Conservation (phyloP, 2,113 vertebrate genomes). For the Suricata suricatta region DNA sequence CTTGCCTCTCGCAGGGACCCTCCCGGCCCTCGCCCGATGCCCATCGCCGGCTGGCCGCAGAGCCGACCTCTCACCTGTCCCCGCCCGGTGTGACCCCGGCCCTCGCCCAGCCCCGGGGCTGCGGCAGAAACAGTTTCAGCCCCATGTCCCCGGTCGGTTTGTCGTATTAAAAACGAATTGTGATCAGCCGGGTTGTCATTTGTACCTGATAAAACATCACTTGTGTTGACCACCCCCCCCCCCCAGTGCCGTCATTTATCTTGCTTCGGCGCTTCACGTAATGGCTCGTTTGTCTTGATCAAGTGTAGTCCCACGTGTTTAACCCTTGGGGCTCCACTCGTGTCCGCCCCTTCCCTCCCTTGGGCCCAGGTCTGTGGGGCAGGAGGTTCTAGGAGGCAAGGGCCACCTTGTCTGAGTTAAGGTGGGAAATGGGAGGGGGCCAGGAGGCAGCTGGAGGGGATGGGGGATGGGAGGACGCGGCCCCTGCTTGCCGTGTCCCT, state of each 20-base stretch:
- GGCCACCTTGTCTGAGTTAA: not conserved
- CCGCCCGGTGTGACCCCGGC: not conserved
- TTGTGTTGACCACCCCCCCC: constrained; percentile 69
- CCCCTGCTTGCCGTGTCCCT: not conserved
- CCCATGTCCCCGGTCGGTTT: constrained; percentile 47
- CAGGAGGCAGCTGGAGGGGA: not conserved
- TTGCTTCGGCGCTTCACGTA: constrained; percentile 48
- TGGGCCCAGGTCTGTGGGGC: not conserved
- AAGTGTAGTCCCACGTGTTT: constrained; percentile 8
- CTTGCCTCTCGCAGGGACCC: rapidly evolving
- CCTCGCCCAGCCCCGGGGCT: constrained; percentile 47
- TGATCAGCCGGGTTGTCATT: constrained; percentile 61
- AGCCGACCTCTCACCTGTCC: constrained; percentile 31
- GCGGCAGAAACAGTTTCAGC: constrained; percentile 22
- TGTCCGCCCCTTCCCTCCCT: not conserved
- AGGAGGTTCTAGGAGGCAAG: not conserved
- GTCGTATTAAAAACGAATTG: constrained; percentile 73
- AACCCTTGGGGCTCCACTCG: constrained; percentile 9
- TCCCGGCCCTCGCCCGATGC: not conserved
- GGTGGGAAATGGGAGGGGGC: not conserved
- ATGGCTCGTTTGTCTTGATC: constrained; percentile 74
- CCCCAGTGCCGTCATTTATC: constrained; percentile 53
- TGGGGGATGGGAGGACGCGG: not conserved
- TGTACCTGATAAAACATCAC: constrained; percentile 74
- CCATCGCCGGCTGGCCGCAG: rapidly evolving